Conservation (phyloP, 2,113 vertebrate genomes). For the Rhinopomastus cyanomelas region DNA sequence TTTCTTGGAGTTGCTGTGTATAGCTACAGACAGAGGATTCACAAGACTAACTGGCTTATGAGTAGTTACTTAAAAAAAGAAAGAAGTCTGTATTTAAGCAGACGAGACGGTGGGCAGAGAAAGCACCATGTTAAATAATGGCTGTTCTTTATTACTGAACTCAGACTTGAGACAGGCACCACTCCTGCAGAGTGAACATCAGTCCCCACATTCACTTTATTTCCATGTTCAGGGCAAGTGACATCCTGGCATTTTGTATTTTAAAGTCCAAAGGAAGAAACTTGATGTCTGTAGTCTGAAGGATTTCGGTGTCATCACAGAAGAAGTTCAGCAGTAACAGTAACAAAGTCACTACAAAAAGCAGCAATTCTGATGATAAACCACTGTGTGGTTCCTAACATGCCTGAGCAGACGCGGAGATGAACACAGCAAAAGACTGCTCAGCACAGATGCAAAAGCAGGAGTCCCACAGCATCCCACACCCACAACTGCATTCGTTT, state of each 20-base stretch:
- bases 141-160: neutral
- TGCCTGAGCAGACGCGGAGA: neutral
- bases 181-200: neutral
- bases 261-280: neutral
- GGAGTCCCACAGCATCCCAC: neutral
- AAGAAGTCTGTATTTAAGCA: neutral
- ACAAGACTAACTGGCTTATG: neutral
- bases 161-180: neutral
- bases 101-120: neutral
- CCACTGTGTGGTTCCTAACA: rapidly evolving
- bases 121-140: neutral
- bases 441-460: neutral
- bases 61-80: neutral
- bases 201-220: neutral
- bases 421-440: neutral
- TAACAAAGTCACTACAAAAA: slow-evolving; percentile 5
- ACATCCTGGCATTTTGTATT: neutral
- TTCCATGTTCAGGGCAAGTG: neutral
- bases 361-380: neutral
- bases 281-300: neutral
- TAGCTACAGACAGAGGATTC: neutral
- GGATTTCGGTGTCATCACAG: neutral
- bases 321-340: neutral
- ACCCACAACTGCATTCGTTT: neutral
- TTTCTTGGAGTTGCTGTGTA: neutral